Evolutionary conservation across 2,113 vertebrate species (phyloP).

Genomic region (Bubo scandiacus): DNA sequence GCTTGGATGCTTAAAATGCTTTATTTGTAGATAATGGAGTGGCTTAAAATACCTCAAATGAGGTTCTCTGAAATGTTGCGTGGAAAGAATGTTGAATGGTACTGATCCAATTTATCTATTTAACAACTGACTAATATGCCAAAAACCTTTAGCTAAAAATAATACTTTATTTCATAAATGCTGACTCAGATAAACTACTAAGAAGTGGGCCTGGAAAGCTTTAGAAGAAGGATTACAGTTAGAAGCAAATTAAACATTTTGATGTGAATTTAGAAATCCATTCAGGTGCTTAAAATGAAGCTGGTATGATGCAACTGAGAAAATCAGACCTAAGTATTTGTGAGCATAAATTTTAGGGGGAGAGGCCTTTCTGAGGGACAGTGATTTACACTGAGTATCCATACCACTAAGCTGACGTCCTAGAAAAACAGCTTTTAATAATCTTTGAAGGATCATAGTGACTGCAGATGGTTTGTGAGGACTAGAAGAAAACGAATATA

Average conservation of each 20-base stretch:
- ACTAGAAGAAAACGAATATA: background rate
- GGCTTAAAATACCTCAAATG: background rate
- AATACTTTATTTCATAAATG: background rate
- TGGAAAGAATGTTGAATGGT: background rate
- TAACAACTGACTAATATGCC: background rate
- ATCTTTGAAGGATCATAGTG: background rate
- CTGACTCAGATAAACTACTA: background rate
- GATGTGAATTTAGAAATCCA: background rate
- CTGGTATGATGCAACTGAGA: background rate
- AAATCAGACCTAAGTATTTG: background rate
- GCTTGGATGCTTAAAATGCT: background rate
- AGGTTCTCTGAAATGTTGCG: background rate
- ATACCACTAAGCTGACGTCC: background rate
- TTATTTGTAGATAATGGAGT: background rate
- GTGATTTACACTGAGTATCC: background rate
- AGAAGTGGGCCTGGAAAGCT: background rate
- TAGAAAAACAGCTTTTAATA: background rate
- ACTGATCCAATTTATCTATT: background rate
- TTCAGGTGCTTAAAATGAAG: background rate
- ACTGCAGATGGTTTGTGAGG: background rate
- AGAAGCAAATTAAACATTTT: background rate
- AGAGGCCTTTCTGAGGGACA: background rate
- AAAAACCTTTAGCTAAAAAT: constrained; percentile 1
- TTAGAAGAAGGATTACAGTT: background rate
- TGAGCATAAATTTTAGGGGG: background rate